Evolutionary conservation across 2,113 vertebrate species (phyloP), one percentile per base, ranked within the genome.

Genomic region (Pycnonotus jocosus): DNA sequence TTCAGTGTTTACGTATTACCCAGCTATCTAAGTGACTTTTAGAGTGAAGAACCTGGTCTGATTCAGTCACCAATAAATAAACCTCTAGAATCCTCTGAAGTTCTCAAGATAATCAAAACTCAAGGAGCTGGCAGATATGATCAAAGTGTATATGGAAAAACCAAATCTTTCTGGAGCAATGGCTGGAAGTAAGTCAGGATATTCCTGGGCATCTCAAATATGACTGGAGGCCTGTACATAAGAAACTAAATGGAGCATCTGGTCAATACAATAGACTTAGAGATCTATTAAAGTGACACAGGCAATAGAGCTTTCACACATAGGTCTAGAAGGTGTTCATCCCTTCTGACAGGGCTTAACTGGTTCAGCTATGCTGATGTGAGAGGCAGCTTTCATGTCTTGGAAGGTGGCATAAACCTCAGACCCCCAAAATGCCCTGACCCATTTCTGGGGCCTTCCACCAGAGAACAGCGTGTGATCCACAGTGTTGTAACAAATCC

Each of bases 401-500:
- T 69, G 24, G 79, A 70, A 40, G 11, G 9, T 58, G 24, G 5
- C 35, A 50, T 15, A 42, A 23, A 19, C 15, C n/a, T 40, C 53
- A n/a, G 15, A 3, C 2, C 53, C 23, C 19, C 18, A 7, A 40
- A 40, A 58, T 12, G 11, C 19, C 30, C 5, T 1, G 0, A 9
- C 23, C 48, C 23, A 15, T 28, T 58, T 28, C 30, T n/a, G 11
- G 44, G 7, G 14, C 28, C 11, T 40, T 40, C 19, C 14, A 11
- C 9, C 44, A 69, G 30, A 48, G 28, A 68, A 11, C 11, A 27
- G 42, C 22, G 14, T 11, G 4, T 7, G 33, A 38, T 38, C 28
- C 22, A 24, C n/a, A 21, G 6, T 33, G 11, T 5, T 56, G 50
- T 21, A 37, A 56, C 10, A 45, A 31, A 56, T 33, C 13, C n/a